Evolutionary conservation across 2,797 vertebrate species (phyloP).

Genomic region (Amazona ochrocephala): DNA sequence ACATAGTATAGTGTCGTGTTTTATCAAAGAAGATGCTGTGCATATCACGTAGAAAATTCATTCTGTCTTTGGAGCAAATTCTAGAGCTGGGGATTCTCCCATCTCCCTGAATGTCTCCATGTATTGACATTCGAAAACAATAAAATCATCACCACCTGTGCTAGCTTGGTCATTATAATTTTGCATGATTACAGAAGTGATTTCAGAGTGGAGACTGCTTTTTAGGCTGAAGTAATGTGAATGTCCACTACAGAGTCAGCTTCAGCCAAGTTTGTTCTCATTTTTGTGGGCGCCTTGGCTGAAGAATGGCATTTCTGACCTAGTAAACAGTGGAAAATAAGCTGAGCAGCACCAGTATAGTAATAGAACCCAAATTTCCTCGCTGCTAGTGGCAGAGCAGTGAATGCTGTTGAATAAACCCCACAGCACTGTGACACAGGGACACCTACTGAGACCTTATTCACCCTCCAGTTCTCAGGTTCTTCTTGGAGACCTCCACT

Average conservation of each 20-base stretch:
- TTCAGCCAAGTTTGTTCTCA: conserved; percentile 23
- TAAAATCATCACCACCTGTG: background rate
- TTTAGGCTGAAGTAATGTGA: background rate
- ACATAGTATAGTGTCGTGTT: background rate
- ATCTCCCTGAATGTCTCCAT: background rate
- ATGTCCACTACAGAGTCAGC: background rate
- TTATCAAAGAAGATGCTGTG: background rate
- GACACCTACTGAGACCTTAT: background rate
- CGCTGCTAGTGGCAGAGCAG: background rate
- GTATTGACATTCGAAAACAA: background rate
- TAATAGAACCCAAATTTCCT: background rate
- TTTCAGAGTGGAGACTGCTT: background rate
- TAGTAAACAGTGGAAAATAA: conserved; percentile 6
- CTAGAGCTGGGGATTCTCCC: background rate
- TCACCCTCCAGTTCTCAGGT: background rate
- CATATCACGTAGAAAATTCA: background rate
- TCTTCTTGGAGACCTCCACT: background rate
- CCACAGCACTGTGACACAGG: background rate
- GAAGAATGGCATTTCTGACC: conserved; percentile 7
- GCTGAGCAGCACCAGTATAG: background rate
- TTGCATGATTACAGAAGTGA: background rate
- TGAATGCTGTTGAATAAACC: background rate
- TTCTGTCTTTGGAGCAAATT: background rate
- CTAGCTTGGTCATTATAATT: background rate
- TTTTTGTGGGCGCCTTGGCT: conserved; percentile 22